These are phyloP conservation scores for Streptopelia turtur DNA, from an alignment of 2,797 vertebrate genomes.

Conservation along the genomic window DNA sequence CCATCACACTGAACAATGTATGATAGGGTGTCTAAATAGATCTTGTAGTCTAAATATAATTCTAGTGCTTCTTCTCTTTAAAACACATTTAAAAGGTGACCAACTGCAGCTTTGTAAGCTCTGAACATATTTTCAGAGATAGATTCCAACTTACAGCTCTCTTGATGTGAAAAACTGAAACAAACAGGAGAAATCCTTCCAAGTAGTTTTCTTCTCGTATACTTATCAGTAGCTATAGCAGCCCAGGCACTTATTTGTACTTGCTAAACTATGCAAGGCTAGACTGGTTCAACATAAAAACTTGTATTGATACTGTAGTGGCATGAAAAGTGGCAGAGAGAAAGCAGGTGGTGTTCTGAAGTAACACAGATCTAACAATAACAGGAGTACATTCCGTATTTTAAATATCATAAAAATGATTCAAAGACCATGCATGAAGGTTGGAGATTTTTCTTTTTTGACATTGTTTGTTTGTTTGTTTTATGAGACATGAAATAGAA, in stretches of 20 bases:
- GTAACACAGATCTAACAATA: neutral
- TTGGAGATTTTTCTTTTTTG: neutral
- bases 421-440: neutral
- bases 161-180: neutral
- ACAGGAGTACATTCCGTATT: neutral
- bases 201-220: neutral
- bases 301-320: neutral
- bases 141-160: neutral
- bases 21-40: neutral
- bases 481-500: neutral
- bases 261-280: neutral
- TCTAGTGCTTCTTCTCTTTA: neutral
- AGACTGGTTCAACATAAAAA: neutral
- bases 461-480: fast-evolving
- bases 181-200: neutral
- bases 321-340: neutral
- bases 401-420: neutral
- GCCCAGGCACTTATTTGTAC: neutral
- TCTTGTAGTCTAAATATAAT: neutral
- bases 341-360: neutral
- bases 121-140: neutral
- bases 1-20: neutral
- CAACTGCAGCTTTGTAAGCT: neutral
- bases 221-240: neutral
- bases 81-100: neutral